Evolutionary conservation across 1,140 invertebrate genomes (phyloP).

Genomic region (Drosophila kepulauana): DNA sequence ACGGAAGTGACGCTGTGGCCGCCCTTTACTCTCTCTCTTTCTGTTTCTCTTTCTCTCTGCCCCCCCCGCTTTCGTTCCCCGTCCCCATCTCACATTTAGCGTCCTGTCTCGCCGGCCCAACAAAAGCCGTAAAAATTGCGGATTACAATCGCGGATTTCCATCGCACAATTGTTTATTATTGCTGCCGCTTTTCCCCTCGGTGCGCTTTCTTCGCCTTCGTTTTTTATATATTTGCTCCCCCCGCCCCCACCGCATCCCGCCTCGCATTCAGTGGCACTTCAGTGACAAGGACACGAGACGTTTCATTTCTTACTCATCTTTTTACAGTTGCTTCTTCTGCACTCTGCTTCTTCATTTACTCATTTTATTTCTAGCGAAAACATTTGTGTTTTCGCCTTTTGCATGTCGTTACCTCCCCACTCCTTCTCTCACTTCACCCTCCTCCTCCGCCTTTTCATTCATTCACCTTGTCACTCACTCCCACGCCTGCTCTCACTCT

Average conservation of each 20-base stretch:
- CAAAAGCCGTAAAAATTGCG: slow-evolving; percentile 85
- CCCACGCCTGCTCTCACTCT: slow-evolving; percentile 15
- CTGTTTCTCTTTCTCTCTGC: background rate
- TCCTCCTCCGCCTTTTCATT: too few species aligned
- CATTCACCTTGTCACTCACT: slow-evolving; percentile 11
- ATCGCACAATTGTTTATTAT: slow-evolving; percentile 82
- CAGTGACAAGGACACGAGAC: slow-evolving; percentile 41
- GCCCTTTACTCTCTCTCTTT: too few species aligned
- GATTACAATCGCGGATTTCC: slow-evolving; percentile 85
- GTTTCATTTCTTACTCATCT: slow-evolving; percentile 46
- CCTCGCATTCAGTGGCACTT: background rate
- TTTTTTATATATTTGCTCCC: slow-evolving; percentile 8
- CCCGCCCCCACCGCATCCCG: background rate
- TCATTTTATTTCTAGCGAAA: slow-evolving; percentile 62
- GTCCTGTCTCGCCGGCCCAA: slow-evolving; percentile 27
- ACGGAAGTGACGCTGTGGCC: slow-evolving; percentile 61
- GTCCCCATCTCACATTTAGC: background rate
- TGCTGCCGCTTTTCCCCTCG: slow-evolving; percentile 51
- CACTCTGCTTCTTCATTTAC: background rate
- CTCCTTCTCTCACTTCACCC: background rate
- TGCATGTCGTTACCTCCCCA: slow-evolving; percentile 16
- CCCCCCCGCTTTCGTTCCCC: background rate
- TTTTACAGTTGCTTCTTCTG: slow-evolving; percentile 9
- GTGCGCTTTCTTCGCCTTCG: slow-evolving; percentile 4
- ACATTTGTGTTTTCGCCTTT: slow-evolving; percentile 76